phyloP scores from a whole-genome alignment of 2,113 vertebrate species.

The Heloderma charlesbogerti region DNA sequence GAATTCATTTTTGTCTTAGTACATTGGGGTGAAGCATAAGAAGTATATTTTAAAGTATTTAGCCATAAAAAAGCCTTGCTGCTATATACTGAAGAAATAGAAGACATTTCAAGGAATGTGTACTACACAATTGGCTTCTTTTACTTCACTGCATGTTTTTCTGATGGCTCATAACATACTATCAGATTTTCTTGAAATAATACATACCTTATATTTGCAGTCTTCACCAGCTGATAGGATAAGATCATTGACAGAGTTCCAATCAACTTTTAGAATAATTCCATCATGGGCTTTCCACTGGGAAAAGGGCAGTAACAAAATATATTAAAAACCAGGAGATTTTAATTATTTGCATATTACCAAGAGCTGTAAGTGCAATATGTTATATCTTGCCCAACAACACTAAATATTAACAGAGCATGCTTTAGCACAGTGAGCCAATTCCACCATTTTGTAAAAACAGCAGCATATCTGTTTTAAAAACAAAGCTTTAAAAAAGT shows the following conservation, averaged over 20 bases:
- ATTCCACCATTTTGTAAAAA: neutral
- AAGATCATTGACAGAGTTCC: conserved; percentile 95
- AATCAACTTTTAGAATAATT: conserved; percentile 93
- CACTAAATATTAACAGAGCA: neutral
- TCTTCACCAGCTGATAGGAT: conserved; percentile 96
- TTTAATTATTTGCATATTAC: neutral
- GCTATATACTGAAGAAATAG: neutral
- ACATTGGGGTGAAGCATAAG: neutral
- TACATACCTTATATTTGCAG: conserved; percentile 94
- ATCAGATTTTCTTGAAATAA: conserved; percentile 3
- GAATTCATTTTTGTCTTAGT: neutral
- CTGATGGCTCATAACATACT: conserved; percentile 12
- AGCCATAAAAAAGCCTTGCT: neutral
- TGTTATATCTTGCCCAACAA: neutral
- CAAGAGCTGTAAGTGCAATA: neutral
- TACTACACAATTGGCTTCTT: neutral
- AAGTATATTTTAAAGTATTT: neutral
- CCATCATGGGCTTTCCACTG: conserved; percentile 99
- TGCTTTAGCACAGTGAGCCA: neutral
- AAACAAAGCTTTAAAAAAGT: neutral
- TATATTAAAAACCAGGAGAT: neutral
- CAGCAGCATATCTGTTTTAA: neutral
- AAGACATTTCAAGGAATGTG: neutral
- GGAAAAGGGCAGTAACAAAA: conserved; percentile 17
- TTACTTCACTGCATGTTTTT: conserved; percentile 21